These are phyloP conservation scores for Zapus hudsonius DNA, from an alignment of 2,113 vertebrate genomes.

Conservation along the genomic window DNA sequence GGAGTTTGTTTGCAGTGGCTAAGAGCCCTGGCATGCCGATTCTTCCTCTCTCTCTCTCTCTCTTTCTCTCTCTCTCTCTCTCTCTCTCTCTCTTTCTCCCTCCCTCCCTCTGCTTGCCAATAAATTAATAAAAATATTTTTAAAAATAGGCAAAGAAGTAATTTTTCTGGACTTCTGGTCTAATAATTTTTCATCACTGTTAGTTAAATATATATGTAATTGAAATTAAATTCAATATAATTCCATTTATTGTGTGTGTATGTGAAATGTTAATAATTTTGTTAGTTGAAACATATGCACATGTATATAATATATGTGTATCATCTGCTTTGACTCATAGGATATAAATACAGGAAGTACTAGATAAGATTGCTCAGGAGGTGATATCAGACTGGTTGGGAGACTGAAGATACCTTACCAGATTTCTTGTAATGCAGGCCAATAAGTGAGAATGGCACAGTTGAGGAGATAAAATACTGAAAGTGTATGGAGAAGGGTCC, in stretches of 20 bases:
- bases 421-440: neutral
- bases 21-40: no score
- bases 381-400: neutral
- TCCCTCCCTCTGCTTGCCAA: no score
- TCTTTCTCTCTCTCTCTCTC: no score
- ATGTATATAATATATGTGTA: neutral
- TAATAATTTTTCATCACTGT: conserved; percentile 5
- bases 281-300: no score
- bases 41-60: no score
- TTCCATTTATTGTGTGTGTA: neutral
- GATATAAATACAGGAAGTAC: neutral
- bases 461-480: neutral
- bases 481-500: neutral
- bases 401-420: neutral
- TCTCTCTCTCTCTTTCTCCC: no score
- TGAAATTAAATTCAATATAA: neutral
- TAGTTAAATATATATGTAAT: conserved; percentile 21
- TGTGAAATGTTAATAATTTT: no score
- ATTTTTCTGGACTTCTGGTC: neutral
- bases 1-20: no score
- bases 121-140: no score
- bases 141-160: conserved; percentile 35
- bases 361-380: neutral
- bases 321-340: neutral
- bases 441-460: neutral